Evolutionary conservation across 1,140 invertebrate species (phyloP).

Genomic region (Hylyphantes graminicola): DNA sequence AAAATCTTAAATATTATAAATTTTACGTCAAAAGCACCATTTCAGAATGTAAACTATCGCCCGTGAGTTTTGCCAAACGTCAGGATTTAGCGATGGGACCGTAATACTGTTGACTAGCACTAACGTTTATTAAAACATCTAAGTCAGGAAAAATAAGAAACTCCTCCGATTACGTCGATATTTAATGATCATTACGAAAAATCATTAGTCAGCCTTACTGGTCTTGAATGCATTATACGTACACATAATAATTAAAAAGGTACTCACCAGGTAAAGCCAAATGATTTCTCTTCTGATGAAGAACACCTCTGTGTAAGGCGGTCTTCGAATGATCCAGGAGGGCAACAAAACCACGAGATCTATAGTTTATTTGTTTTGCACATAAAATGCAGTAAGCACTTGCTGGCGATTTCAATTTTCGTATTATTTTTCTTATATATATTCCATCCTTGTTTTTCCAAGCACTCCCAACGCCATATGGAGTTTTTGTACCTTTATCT

Average conservation of each 20-base stretch:
- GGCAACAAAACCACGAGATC: background rate
- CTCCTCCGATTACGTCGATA: too few relatives aligned
- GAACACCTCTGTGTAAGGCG: background rate
- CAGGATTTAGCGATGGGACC: too few relatives aligned
- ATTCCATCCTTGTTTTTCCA: conserved; percentile 8
- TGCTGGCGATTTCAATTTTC: background rate
- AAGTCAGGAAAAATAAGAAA: too few relatives aligned
- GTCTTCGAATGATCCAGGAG: background rate
- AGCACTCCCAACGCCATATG: conserved; percentile 25
- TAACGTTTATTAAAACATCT: too few relatives aligned
- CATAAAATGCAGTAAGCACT: background rate
- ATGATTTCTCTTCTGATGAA: background rate
- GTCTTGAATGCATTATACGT: background rate
- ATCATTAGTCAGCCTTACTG: background rate
- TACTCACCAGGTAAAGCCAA: conserved; percentile 11
- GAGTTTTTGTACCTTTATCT: background rate
- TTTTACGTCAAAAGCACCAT: too few relatives aligned
- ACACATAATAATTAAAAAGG: too few relatives aligned
- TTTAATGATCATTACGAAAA: background rate
- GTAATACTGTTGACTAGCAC: too few relatives aligned
- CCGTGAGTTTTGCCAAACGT: too few relatives aligned
- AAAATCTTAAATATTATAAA: too few relatives aligned
- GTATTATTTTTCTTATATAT: background rate
- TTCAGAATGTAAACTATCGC: too few relatives aligned
- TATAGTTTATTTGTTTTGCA: background rate